Evolutionary conservation across 2,888 invertebrate species (phyloP).

Genomic region (Carabus problematicus): DNA sequence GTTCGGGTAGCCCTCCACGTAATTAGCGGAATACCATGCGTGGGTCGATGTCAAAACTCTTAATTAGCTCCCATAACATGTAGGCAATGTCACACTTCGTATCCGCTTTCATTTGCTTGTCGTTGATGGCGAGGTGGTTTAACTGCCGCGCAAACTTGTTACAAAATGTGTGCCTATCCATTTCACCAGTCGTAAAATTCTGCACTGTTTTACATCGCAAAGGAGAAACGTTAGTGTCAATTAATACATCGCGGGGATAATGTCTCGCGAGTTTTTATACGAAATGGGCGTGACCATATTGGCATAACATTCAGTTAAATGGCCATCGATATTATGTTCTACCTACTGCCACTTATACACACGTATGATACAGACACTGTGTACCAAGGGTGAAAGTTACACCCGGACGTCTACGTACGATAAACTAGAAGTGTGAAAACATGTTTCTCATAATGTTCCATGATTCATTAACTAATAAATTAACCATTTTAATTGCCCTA

Average conservation of each 20-base stretch:
- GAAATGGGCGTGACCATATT: slow-evolving; percentile 14
- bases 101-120: slow-evolving; percentile 42
- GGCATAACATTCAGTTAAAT: too few species aligned
- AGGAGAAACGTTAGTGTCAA: slow-evolving; percentile 31
- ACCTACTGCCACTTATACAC: too few species aligned
- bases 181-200: slow-evolving; percentile 36
- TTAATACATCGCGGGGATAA: slow-evolving; percentile 25
- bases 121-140: slow-evolving; percentile 24
- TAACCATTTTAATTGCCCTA: too few species aligned
- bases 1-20: slow-evolving; percentile 10
- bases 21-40: slow-evolving; percentile 25
- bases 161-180: slow-evolving; percentile 31
- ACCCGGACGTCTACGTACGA: too few species aligned
- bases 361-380: too few species aligned
- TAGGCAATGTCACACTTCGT: slow-evolving; percentile 33
- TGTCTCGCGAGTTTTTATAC: slow-evolving; percentile 20
- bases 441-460: too few species aligned
- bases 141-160: slow-evolving; percentile 27
- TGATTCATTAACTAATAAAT: too few species aligned
- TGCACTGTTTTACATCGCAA: slow-evolving; percentile 27
- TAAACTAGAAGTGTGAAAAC: too few species aligned
- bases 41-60: slow-evolving; percentile 40
- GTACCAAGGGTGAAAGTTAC: too few species aligned
- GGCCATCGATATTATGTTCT: too few species aligned
- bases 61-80: slow-evolving; percentile 39